A percentile compares a stretch with the other conserved stretches of the same genome.
These are phyloP conservation scores for Pelagia noctiluca DNA, from an alignment of 30 jellyfish, hydroid and myxozoan genomes.

Conservation along the genomic window DNA sequence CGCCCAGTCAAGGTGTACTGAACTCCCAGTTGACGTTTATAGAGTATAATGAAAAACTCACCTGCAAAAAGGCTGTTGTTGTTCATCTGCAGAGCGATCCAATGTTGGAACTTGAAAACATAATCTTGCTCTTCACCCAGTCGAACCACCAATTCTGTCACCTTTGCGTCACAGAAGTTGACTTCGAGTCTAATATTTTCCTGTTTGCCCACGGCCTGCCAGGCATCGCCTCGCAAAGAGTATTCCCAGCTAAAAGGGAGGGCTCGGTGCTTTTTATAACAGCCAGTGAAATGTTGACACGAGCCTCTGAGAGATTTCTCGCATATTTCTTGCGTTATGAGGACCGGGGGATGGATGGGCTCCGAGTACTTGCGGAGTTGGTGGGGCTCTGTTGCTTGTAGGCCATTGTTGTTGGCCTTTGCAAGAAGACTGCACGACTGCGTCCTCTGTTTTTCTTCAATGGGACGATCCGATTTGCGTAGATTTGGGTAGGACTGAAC, in stretches of 20 bases:
- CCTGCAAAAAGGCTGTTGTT: background rate
- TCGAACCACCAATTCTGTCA: constrained; percentile 4
- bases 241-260: constrained; percentile 62
- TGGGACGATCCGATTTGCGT: background rate
- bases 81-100: constrained; percentile 28
- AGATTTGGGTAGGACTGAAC: background rate
- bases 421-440: too few relatives aligned
- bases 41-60: too few relatives aligned
- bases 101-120: constrained; percentile 22
- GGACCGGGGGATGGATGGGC: background rate
- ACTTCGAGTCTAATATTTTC: constrained; percentile 52
- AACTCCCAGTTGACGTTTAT: too few relatives aligned
- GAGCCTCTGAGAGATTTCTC: background rate
- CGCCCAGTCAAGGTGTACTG: too few relatives aligned
- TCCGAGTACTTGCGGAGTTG: constrained; percentile 51
- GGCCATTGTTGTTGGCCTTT: too few relatives aligned
- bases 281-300: constrained; percentile 7
- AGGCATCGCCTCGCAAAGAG: constrained; percentile 8
- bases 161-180: constrained; percentile 15
- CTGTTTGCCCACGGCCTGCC: constrained; percentile 29
- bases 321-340: constrained; percentile 6
- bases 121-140: constrained; percentile 11
- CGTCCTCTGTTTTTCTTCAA: constrained; percentile 18
- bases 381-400: too few relatives aligned
- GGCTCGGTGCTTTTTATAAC: constrained; percentile 23